A percentile compares a stretch with the other conserved stretches of the same genome.
Conservation (phyloP, 2,888 invertebrate genomes). For the Dorcus parallelipipedus region DNA sequence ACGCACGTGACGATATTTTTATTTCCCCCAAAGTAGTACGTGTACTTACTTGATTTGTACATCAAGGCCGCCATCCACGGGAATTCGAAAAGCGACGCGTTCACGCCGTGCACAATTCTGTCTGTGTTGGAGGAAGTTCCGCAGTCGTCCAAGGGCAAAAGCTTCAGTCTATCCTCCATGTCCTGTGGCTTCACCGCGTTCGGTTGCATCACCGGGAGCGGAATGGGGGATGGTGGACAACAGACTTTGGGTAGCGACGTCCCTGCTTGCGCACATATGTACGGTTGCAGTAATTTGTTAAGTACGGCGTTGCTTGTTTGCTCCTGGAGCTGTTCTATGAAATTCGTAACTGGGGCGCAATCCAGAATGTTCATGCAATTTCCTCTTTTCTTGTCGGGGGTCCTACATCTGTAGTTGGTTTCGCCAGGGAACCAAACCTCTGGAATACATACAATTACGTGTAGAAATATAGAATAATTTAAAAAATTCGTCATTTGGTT, state of each 20-base stretch:
- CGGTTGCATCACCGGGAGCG: not conserved
- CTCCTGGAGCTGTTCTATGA: not conserved
- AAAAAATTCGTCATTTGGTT: too few species aligned
- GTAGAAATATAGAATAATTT: too few species aligned
- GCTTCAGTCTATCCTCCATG: too few species aligned
- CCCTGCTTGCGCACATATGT: not conserved
- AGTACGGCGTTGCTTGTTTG: too few species aligned
- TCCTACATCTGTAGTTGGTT: not conserved
- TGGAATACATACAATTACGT: too few species aligned
- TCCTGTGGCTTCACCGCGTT: too few species aligned
- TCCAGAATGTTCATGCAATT: not conserved
- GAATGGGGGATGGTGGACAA: not conserved
- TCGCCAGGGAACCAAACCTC: too few species aligned
- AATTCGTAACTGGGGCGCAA: constrained; percentile 7
- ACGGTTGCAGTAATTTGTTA: not conserved
- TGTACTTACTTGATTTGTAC: not conserved
- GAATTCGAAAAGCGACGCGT: not conserved
- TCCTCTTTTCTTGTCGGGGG: constrained; percentile 3
- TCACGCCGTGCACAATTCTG: not conserved
- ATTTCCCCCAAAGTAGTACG: too few species aligned
- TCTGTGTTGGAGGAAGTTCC: too few species aligned
- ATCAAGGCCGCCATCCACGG: constrained; percentile 6
- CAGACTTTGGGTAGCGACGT: not conserved
- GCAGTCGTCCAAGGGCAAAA: too few species aligned
- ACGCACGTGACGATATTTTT: not conserved